Evolutionary conservation across 1,140 invertebrate genomes (phyloP), one percentile per base, ranked within the genome.

Genomic region (Dreissena rostriformis): DNA sequence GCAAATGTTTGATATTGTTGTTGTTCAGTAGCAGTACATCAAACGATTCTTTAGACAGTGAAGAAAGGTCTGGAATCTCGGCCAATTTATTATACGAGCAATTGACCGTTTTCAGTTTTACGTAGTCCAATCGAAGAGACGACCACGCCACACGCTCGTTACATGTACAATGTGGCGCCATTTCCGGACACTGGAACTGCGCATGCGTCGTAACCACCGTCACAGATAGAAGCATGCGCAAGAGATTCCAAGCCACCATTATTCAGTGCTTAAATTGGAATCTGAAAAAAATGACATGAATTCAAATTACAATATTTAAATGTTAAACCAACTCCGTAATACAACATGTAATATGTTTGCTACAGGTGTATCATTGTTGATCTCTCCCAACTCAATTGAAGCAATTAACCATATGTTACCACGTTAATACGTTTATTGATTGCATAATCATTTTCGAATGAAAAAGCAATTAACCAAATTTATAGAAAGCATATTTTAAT

Each of bases 171-270:
- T 22, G 28, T 24, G 73, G 49, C 53, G 26, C 24, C 73, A 84
- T 70, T 49, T 84, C 82, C 74, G 74, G 74, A 49, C 82, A 84
- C 26, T 49, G 28, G 74, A 84, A 78, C 51, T 76, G 49, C 24
- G 74, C 57, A 61, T 61, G 57, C 57, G 57, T 24, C 22, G 57
- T 61, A 5, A 61, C 57, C 57, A 61, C 57, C 17, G 57, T 61
- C 17, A 61, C 57, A n/a, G 57, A 61, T 4, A 61, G 2, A 12
- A 61, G 57, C 57, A 61, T 61, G 57, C 57, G 57, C 22, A 61
- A 61, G 17, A 61, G 22, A n/a, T 19, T 11, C 57, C 57, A 24
- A 61, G 22, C 22, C 17, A 61, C 17, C 57, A 61, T 61, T 61
- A 61, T 61, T 61, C 57, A 39, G 39, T 39, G 39, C 39, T 39